Evolutionary conservation across 2,888 invertebrate genomes (phyloP).

Genomic region (Heliconius hortense): DNA sequence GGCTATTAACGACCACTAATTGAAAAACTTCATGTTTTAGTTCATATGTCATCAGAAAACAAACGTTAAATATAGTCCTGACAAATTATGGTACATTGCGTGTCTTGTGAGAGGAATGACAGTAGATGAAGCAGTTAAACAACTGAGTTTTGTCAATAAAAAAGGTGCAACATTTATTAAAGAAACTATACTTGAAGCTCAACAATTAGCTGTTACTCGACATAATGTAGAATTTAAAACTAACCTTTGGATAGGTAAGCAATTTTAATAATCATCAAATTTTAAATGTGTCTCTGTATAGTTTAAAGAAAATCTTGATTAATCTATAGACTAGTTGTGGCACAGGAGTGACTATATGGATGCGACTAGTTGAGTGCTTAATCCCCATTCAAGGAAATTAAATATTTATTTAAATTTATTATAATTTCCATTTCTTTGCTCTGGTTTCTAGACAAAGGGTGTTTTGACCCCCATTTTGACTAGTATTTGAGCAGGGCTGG

Average conservation of each 20-base stretch:
- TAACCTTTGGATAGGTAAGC: conserved; percentile 95
- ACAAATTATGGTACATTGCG: conserved; percentile 97
- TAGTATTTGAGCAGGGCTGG: too few relatives aligned
- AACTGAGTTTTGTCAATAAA: conserved; percentile 90
- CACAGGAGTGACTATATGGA: too few relatives aligned
- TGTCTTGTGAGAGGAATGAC: conserved; percentile 93
- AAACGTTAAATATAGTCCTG: conserved; percentile 94
- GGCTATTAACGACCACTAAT: background rate
- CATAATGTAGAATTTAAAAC: conserved; percentile 97
- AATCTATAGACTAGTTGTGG: background rate
- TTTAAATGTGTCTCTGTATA: background rate
- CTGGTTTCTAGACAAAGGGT: too few relatives aligned
- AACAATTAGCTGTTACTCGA: conserved; percentile 90
- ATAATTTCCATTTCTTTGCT: too few relatives aligned
- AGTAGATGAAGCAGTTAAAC: conserved; percentile 96
- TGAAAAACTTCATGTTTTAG: conserved; percentile 76
- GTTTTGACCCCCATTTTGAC: too few relatives aligned
- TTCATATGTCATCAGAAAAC: conserved; percentile 92
- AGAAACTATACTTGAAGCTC: conserved; percentile 93
- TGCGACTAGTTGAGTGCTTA: too few relatives aligned
- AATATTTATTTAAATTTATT: too few relatives aligned
- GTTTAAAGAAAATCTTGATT: background rate
- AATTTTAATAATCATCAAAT: background rate
- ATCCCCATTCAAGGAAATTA: too few relatives aligned
- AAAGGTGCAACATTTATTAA: conserved; percentile 89